Evolutionary conservation across 2,888 invertebrate genomes (phyloP).

Genomic region (Atethmia centrago): DNA sequence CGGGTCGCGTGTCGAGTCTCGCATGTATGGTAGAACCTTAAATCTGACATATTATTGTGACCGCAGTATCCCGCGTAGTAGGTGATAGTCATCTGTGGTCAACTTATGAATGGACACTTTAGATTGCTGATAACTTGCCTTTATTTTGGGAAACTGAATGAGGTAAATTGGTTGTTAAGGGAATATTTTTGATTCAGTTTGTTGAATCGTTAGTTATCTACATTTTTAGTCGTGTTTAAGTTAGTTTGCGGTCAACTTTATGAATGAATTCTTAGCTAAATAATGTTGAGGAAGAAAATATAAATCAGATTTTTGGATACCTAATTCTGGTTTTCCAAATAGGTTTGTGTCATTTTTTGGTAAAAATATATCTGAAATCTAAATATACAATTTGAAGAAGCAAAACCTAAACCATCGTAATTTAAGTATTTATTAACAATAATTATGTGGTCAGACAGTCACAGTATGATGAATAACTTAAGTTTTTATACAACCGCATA

Average conservation of each 20-base stretch:
- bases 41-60: slow-evolving; percentile 34
- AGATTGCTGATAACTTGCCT: slow-evolving; percentile 57
- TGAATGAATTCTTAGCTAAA: neutral
- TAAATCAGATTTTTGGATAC: neutral
- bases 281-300: neutral
- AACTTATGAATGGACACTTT: slow-evolving; percentile 66
- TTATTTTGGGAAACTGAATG: slow-evolving; percentile 52
- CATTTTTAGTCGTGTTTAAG: neutral
- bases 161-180: slow-evolving; percentile 38
- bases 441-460: neutral
- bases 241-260: slow-evolving; percentile 1
- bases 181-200: slow-evolving; percentile 14
- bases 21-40: slow-evolving; percentile 8
- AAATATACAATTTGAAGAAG: neutral
- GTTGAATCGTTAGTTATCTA: neutral
- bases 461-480: neutral
- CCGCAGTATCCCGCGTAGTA: slow-evolving; percentile 44
- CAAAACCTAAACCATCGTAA: neutral
- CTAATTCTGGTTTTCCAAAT: neutral
- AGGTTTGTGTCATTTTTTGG: neutral
- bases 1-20: neutral
- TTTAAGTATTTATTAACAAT: neutral
- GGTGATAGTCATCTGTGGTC: slow-evolving; percentile 66
- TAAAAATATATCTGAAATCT: neutral
- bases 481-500: slow-evolving; percentile 14